Evolutionary conservation across 1,140 invertebrate genomes (phyloP).

Genomic region (Listronotus oregonensis): DNA sequence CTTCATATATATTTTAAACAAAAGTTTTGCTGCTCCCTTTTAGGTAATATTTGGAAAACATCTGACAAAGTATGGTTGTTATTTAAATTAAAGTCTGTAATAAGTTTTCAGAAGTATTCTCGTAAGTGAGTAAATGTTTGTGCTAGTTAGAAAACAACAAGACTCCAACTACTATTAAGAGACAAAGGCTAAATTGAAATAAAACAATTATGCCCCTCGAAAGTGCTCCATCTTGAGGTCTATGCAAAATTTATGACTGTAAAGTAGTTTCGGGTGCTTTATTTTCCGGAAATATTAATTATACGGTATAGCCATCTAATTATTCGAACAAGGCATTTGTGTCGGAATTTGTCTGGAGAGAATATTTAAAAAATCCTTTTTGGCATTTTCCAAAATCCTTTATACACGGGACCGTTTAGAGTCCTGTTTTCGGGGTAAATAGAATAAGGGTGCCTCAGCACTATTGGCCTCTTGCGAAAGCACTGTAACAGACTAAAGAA

Average conservation of each 20-base stretch:
- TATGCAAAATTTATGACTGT: conserved; percentile 13
- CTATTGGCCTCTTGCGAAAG: no score
- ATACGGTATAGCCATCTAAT: no score
- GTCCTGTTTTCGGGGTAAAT: no score
- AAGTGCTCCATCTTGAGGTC: background rate
- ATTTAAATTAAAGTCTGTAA: conserved; percentile 48
- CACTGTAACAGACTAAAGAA: no score
- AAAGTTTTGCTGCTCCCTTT: conserved; percentile 14
- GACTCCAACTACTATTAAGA: conserved; percentile 48
- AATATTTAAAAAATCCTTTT: no score
- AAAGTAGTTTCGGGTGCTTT: conserved; percentile 5
- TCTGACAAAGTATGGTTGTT: conserved; percentile 35
- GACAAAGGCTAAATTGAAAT: conserved; percentile 49
- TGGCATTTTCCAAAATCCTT: no score
- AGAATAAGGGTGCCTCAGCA: no score
- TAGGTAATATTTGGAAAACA: conserved; percentile 30
- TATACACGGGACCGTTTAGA: no score
- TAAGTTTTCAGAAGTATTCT: conserved; percentile 50
- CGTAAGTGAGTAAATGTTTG: conserved; percentile 47
- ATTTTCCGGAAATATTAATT: conserved; percentile 24
- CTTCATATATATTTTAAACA: conserved; percentile 15
- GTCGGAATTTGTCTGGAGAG: no score
- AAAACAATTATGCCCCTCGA: conserved; percentile 44
- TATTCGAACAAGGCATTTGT: no score
- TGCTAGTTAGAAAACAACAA: conserved; percentile 42